Evolutionary conservation across 37 sponge, comb jelly and placozoan genomes (phyloP), one percentile per base, ranked within the genome.

Genomic region (Aphrocallistes beatrix): DNA sequence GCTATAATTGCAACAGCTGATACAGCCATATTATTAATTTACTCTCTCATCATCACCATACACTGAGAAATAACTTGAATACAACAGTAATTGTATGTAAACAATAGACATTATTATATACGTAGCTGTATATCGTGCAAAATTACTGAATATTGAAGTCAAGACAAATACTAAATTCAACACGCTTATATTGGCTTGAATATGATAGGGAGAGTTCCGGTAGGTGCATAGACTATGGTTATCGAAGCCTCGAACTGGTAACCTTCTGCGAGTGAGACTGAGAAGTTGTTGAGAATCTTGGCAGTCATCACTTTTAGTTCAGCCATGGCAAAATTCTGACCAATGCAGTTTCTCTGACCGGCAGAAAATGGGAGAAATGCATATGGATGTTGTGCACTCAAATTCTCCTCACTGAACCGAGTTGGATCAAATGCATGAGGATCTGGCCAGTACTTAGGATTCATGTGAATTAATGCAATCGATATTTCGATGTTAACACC

Each of bases 241-340:
- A 60, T 30, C 17, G 34, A 25, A 60, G 75, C 28, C 8, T 60
- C 75, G 1, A 60, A 25, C 75, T 60, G 28, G 34, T 60, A 60
- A 30, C 34, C 75, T 8, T 3, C 6, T 60, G 8, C 28, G 8
- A 60, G 75, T 25, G 75, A 60, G 75, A 82, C n/a, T 38, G 10
- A 37, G 28, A 82, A 82, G 39, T 82, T 82, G 32, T 38, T 37
- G 16, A 82, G 6, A 36, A 82, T 1, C 38, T 38, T 82, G 23
- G 83, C 83, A 25, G 39, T 19, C 1, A 38, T 82, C 10, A 38
- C 28, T 37, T 82, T 82, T 1, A 82, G 9, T 37, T 82, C 83
- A 38, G 38, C 38, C 83, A 82, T 82, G 10, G 83, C 83, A 23
- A 82, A 38, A 38, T 82, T 82, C 83, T 82, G 83, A 21, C 83